Evolutionary conservation across 2,113 vertebrate genomes (phyloP).

Genomic region (Pipa parva): DNA sequence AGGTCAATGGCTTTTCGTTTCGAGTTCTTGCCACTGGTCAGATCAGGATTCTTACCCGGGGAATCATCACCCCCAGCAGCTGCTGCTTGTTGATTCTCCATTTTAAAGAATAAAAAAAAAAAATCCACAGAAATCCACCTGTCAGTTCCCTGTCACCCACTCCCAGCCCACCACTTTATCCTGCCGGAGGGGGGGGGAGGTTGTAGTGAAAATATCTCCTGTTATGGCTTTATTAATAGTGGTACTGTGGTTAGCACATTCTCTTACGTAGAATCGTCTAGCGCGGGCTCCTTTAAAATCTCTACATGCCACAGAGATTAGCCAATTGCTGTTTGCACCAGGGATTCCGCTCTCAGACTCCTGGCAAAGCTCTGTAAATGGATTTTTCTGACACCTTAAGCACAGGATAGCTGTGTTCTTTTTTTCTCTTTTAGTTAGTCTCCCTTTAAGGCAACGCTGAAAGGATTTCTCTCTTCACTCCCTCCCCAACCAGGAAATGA

Average conservation of each 20-base stretch:
- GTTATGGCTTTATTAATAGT: conserved; percentile 10
- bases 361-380: neutral
- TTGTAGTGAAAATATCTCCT: conserved; percentile 8
- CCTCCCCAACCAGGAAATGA: conserved; percentile 37
- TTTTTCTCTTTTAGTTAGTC: conserved; percentile 17
- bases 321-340: neutral
- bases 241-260: neutral
- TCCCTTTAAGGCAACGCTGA: conserved; percentile 27
- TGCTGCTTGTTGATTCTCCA: conserved; percentile 28
- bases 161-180: neutral
- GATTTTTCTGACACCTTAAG: neutral
- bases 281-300: conserved; percentile 8
- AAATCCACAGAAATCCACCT: conserved; percentile 3
- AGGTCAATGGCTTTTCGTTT: conserved; percentile 16
- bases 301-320: neutral
- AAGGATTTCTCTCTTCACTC: conserved; percentile 9
- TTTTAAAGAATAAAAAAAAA: too few relatives aligned
- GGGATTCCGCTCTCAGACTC: neutral
- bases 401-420: conserved; percentile 1
- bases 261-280: conserved; percentile 1
- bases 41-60: conserved; percentile 12
- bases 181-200: neutral
- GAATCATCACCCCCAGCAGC: conserved; percentile 16
- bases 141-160: conserved; percentile 13
- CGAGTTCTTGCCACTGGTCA: conserved; percentile 1